Evolutionary conservation across 2,113 vertebrate species (phyloP).

Genomic region (Ascaphus truei): DNA sequence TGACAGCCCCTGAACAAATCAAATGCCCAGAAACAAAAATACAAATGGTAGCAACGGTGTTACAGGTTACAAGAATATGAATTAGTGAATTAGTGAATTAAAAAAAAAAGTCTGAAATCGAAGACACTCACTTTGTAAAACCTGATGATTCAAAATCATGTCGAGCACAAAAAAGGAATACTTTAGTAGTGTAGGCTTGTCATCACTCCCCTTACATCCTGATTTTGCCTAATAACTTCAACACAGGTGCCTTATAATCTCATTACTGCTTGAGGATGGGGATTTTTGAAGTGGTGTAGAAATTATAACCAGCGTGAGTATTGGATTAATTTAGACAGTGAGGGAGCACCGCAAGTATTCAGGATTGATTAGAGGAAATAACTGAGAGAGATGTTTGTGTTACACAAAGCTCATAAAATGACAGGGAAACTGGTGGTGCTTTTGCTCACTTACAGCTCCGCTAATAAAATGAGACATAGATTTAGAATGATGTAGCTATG

Average conservation of each 20-base stretch:
- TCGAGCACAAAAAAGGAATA: neutral
- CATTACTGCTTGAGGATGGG: neutral
- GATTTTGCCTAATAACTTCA: neutral
- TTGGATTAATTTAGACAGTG: neutral
- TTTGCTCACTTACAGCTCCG: slow-evolving; percentile 13
- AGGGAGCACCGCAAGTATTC: neutral
- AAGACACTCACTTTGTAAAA: no score
- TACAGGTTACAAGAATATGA: no score
- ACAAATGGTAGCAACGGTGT: no score
- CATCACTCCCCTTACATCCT: neutral
- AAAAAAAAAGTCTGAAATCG: no score
- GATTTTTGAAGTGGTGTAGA: neutral
- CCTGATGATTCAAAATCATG: no score
- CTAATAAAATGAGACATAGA: slow-evolving; percentile 25
- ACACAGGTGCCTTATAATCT: neutral
- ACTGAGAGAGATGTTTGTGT: neutral
- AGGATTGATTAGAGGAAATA: slow-evolving; percentile 3
- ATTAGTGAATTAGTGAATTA: no score
- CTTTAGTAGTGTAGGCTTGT: neutral
- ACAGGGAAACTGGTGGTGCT: neutral
- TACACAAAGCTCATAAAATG: neutral
- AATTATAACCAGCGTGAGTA: neutral
- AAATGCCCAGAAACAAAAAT: no score
- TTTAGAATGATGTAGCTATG: neutral
- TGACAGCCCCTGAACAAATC: no score